Evolutionary conservation across 2,113 vertebrate species (phyloP).

Genomic region (Acinonyx jubatus): DNA sequence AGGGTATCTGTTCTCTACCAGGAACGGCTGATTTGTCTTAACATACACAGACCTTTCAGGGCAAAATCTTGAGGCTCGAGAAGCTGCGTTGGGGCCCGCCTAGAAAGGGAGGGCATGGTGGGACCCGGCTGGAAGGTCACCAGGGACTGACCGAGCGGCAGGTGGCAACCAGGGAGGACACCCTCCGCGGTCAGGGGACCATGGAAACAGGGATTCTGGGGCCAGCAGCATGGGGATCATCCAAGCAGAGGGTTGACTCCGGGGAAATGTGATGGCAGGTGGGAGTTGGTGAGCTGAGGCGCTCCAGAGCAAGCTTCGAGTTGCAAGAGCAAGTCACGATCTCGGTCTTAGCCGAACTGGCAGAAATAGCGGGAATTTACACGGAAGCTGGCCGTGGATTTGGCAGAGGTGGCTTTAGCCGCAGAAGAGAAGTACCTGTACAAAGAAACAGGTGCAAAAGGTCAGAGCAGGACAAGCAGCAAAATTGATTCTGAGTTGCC

Average conservation of each 20-base stretch:
- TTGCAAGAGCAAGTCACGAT: neutral
- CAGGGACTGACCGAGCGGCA: neutral
- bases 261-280: neutral
- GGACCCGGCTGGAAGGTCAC: no score
- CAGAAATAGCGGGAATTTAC: neutral
- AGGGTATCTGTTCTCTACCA: neutral
- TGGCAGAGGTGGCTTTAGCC: neutral
- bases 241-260: neutral
- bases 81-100: neutral
- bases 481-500: neutral
- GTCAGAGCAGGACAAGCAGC: neutral
- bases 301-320: neutral
- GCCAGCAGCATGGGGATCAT: no score
- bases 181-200: neutral
- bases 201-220: neutral
- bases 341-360: neutral
- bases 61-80: neutral
- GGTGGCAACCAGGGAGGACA: neutral
- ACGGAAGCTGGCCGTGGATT: neutral
- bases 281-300: neutral
- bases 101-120: neutral
- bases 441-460: neutral
- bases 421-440: neutral
- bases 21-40: neutral
- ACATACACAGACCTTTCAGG: neutral